Percentiles rank a stretch among this genome's conserved stretches.
These are phyloP conservation scores for Clavelina lepadiformis DNA, from an alignment of 23 tunicate species.

Conservation along the genomic window DNA sequence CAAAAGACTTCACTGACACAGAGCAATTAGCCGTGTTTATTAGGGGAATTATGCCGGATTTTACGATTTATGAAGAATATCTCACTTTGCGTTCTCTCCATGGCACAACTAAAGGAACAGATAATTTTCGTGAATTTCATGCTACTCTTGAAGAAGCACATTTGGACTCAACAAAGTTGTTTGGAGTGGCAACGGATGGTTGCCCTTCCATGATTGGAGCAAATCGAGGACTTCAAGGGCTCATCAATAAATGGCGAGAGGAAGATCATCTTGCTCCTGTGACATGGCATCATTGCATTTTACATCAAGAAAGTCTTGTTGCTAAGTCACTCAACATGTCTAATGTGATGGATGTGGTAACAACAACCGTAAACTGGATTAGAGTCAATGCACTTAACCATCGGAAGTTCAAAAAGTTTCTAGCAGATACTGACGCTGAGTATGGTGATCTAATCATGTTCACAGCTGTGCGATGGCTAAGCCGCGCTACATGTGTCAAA, in stretches of 20 bases:
- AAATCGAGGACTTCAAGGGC: conserved; percentile 57
- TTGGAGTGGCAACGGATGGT: conserved; percentile 56
- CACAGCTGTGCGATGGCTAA: conserved; percentile 48
- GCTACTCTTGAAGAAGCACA: conserved; percentile 31
- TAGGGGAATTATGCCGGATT: conserved; percentile 38
- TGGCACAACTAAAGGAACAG: conserved; percentile 34
- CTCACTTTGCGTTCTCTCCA: conserved; percentile 34
- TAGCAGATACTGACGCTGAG: conserved; percentile 53
- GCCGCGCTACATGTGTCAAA: conserved; percentile 59
- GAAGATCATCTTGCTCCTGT: conserved; percentile 38
- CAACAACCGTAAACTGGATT: conserved; percentile 50
- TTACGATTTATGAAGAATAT: conserved; percentile 48
- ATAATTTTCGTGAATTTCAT: conserved; percentile 37
- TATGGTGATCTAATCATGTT: conserved; percentile 54
- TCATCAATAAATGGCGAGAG: conserved; percentile 59
- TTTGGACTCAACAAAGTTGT: conserved; percentile 27
- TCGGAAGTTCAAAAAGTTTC: conserved; percentile 24
- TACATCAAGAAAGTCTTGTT: conserved; percentile 55
- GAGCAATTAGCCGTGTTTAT: conserved; percentile 37
- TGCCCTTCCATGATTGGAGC: conserved; percentile 52
- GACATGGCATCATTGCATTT: conserved; percentile 61
- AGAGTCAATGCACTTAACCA: conserved; percentile 46
- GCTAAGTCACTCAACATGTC: conserved; percentile 41
- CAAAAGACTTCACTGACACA: conserved; percentile 44
- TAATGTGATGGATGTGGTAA: conserved; percentile 48